Conservation (phyloP, 2,797 vertebrate species). For the Malacoraja senta region DNA sequence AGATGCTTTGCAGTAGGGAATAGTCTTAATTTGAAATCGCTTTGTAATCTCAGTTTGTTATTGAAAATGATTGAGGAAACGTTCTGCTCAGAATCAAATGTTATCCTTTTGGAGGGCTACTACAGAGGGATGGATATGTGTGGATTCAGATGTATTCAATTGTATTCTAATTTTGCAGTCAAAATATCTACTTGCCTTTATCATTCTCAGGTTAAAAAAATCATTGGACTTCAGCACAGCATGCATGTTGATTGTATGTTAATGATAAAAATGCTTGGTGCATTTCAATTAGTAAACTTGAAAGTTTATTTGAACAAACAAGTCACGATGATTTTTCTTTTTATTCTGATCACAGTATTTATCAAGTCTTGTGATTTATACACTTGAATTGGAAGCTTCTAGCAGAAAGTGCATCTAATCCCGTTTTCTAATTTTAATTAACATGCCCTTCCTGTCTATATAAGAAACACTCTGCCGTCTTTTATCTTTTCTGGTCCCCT, state of each 20-base stretch:
- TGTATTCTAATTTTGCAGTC: neutral
- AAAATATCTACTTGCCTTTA: neutral
- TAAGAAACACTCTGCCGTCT: too few species aligned
- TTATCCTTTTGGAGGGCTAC: neutral
- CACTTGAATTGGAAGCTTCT: neutral
- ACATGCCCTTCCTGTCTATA: too few species aligned
- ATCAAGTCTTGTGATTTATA: conserved; percentile 49
- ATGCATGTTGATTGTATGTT: conserved; percentile 61
- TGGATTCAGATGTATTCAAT: neutral
- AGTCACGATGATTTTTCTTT: conserved; percentile 37
- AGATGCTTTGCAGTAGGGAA: neutral
- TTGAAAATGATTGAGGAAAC: neutral
- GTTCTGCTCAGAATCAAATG: neutral
- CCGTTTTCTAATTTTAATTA: too few species aligned
- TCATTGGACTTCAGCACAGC: neutral
- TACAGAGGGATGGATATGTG: neutral
- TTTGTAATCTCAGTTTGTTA: neutral
- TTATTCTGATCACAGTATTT: conserved; percentile 17
- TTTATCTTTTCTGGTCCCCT: too few species aligned
- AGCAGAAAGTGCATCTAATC: neutral
- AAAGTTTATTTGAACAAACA: conserved; percentile 60
- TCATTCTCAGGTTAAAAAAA: neutral
- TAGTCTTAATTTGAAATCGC: neutral
- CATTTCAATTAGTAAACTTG: conserved; percentile 69
- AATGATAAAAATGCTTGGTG: conserved; percentile 64